Evolutionary conservation across 2,113 vertebrate genomes (phyloP).

Genomic region (Polypterus senegalus): DNA sequence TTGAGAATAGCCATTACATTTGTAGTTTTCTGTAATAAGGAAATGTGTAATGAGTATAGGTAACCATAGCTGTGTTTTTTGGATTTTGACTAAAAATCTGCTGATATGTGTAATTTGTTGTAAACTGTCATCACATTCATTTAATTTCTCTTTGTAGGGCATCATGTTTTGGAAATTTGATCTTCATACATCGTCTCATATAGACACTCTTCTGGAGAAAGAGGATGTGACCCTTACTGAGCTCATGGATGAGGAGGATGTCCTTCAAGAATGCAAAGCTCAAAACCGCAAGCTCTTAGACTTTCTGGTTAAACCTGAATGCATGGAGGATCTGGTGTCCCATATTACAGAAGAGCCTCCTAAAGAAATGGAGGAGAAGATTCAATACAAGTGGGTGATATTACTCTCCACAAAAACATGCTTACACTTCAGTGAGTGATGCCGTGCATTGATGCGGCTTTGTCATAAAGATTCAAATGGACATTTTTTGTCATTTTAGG

Average conservation of each 20-base stretch:
- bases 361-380: conserved; percentile 89
- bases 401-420: no score
- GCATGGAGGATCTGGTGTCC: conserved; percentile 87
- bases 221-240: conserved; percentile 94
- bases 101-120: no score
- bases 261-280: conserved; percentile 94
- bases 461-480: no score
- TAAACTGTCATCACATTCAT: neutral
- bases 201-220: conserved; percentile 92
- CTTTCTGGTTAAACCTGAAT: conserved; percentile 85
- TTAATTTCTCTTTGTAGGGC: conserved; percentile 38
- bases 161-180: conserved; percentile 99
- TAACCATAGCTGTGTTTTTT: no score
- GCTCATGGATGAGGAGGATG: conserved; percentile 95
- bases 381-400: conserved; percentile 84
- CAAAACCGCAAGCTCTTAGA: conserved; percentile 97
- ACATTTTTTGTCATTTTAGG: conserved; percentile 33
- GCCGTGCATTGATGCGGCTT: no score
- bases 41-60: no score
- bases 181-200: conserved; percentile 96
- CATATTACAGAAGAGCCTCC: conserved; percentile 91
- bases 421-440: no score
- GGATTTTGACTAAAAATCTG: no score
- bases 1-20: no score
- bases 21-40: no score